phyloP scores from a whole-genome alignment of 30 jellyfish, hydroid and myxozoan genomes.

The Clytia hemisphaerica region DNA sequence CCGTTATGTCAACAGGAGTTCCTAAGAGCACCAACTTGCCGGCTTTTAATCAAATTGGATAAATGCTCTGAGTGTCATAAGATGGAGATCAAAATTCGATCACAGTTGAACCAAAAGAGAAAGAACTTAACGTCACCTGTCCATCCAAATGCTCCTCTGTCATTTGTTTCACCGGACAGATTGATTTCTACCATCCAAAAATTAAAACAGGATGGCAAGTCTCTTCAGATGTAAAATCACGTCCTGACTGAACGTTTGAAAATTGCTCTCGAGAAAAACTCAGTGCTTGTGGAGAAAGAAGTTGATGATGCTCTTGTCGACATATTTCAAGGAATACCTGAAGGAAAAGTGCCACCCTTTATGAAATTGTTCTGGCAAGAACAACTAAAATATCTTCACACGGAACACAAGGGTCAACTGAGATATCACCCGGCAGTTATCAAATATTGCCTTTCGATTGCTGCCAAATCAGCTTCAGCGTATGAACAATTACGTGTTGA shows the following conservation, averaged over 20 bases:
- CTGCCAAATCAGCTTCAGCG: constrained; percentile 26
- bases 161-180: constrained; percentile 18
- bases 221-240: too few species aligned
- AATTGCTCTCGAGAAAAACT: too few species aligned
- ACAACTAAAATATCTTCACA: constrained; percentile 14
- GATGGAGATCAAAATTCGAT: neutral
- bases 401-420: neutral
- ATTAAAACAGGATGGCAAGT: constrained; percentile 22
- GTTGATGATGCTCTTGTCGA: too few species aligned
- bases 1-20: neutral
- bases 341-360: too few species aligned
- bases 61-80: constrained; percentile 21
- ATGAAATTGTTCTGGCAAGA: constrained; percentile 41
- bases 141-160: constrained; percentile 33
- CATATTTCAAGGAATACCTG: too few species aligned
- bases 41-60: neutral
- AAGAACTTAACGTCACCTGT: constrained; percentile 14
- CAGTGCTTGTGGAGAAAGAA: too few species aligned
- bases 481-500: constrained; percentile 33
- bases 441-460: constrained; percentile 39
- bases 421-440: constrained; percentile 40
- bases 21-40: constrained; percentile 13
- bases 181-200: constrained; percentile 25
- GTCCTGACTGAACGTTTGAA: too few species aligned
- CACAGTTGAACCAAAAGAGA: constrained; percentile 16